Conservation (phyloP, 1,140 invertebrate species). For the Drosophila littoralis region DNA sequence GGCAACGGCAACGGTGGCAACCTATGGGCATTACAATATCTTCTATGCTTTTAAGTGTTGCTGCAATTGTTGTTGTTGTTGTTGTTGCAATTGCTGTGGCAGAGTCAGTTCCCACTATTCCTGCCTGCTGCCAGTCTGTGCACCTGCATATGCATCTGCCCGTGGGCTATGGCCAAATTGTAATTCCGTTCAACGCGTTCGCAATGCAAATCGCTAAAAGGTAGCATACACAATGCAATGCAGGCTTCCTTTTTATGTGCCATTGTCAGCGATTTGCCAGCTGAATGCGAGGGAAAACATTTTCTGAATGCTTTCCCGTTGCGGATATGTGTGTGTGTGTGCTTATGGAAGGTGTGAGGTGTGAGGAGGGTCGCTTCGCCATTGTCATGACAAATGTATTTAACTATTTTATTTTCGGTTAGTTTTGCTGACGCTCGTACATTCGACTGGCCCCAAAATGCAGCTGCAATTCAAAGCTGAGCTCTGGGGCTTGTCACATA, state of each 20-base stretch:
- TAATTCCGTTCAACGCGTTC: constrained; percentile 72
- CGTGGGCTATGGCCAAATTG: constrained; percentile 72
- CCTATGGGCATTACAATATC: constrained; percentile 70
- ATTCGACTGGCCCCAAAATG: constrained; percentile 60
- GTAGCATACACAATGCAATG: constrained; percentile 54
- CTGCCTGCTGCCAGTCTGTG: neutral
- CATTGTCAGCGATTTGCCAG: constrained; percentile 80
- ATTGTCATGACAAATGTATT: constrained; percentile 82
- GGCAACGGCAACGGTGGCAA: constrained; percentile 35
- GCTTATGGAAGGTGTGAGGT: neutral
- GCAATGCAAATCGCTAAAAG: constrained; percentile 78
- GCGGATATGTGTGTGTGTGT: neutral
- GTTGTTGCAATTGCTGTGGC: constrained; percentile 8
- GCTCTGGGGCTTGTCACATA: constrained; percentile 78
- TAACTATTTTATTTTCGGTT: constrained; percentile 79
- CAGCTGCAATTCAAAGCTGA: constrained; percentile 41
- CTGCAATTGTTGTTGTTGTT: constrained; percentile 58
- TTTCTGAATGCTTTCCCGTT: constrained; percentile 65
- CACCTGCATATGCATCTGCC: constrained; percentile 14
- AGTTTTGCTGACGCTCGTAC: constrained; percentile 45
- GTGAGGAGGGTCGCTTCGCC: constrained; percentile 11
- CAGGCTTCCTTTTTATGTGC: constrained; percentile 46
- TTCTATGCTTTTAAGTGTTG: constrained; percentile 73
- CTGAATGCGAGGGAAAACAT: constrained; percentile 75
- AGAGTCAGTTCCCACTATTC: constrained; percentile 8